A percentile compares a stretch with the other conserved stretches of the same genome.
These are phyloP conservation scores for Siderastrea siderea DNA, from an alignment of 92 coral and sea anemone species.

Conservation along the genomic window DNA sequence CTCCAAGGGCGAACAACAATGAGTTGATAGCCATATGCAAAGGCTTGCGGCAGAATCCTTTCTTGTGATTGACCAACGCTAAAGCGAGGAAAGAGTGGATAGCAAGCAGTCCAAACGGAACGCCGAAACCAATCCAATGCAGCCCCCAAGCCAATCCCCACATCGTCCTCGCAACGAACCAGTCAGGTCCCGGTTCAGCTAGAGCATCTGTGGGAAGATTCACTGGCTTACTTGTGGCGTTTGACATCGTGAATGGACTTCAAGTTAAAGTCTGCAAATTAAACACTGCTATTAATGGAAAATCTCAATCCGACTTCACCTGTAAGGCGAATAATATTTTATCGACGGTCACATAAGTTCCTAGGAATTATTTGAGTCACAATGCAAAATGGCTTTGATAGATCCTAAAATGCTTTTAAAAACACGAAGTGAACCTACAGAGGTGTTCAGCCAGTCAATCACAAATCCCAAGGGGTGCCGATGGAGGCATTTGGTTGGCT, in stretches of 20 bases:
- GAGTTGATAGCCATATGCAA: constrained; percentile 61
- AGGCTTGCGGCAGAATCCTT: constrained; percentile 60
- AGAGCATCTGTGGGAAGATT: not conserved
- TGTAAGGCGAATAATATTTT: no score
- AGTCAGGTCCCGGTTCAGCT: constrained; percentile 86
- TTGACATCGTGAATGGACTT: not conserved
- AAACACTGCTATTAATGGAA: no score
- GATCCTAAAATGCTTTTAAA: no score
- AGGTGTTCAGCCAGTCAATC: no score
- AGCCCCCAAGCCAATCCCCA: constrained; percentile 91
- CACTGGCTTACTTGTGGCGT: not conserved
- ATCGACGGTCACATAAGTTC: no score
- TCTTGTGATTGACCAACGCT: constrained; percentile 19
- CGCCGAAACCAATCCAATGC: constrained; percentile 89
- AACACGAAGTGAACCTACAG: no score
- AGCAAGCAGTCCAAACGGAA: constrained; percentile 70
- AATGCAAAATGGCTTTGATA: no score
- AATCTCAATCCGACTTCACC: no score
- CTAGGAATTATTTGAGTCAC: no score
- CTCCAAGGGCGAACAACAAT: constrained; percentile 65
- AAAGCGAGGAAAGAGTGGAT: constrained; percentile 72
- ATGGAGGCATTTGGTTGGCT: no score
- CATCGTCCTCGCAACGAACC: constrained; percentile 78
- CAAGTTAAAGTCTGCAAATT: not conserved
- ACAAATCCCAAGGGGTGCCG: no score